phyloP scores from a whole-genome alignment of 2,113 vertebrate species.

The Halcyon malimbica region DNA sequence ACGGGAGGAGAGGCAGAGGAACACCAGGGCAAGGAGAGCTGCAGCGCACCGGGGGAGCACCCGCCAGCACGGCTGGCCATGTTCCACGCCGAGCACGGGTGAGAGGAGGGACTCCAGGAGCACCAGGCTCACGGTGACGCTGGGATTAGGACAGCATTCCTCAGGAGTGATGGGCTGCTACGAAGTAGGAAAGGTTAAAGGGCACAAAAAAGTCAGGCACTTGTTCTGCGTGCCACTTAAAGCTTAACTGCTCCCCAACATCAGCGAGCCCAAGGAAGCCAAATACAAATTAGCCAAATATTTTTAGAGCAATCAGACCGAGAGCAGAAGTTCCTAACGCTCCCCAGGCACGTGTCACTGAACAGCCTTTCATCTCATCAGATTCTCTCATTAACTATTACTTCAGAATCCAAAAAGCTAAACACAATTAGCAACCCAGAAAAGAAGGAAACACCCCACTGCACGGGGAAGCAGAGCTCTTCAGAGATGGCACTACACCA shows the following conservation, averaged over 20 bases:
- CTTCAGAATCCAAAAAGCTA: not conserved
- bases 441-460: not conserved
- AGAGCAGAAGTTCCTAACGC: not conserved
- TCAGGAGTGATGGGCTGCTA: not conserved
- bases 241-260: not conserved
- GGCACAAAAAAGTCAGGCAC: not conserved
- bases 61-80: too few relatives aligned
- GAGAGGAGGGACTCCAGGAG: not conserved
- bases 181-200: not conserved
- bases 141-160: not conserved
- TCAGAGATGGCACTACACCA: not conserved
- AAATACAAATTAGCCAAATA: not conserved
- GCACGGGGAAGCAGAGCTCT: not conserved
- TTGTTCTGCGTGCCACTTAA: not conserved
- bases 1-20: not conserved
- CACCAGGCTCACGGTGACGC: accelerated
- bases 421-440: not conserved
- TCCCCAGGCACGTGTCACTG: accelerated
- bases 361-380: not conserved
- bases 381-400: not conserved
- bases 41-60: not conserved
- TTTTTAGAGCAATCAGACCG: not conserved
- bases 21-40: not conserved
- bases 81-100: accelerated
- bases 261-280: not conserved